A percentile compares a stretch with the other conserved stretches of the same genome.
These are phyloP conservation scores for Dendroctonus valens DNA, from an alignment of 1,140 invertebrate species.

Conservation along the genomic window DNA sequence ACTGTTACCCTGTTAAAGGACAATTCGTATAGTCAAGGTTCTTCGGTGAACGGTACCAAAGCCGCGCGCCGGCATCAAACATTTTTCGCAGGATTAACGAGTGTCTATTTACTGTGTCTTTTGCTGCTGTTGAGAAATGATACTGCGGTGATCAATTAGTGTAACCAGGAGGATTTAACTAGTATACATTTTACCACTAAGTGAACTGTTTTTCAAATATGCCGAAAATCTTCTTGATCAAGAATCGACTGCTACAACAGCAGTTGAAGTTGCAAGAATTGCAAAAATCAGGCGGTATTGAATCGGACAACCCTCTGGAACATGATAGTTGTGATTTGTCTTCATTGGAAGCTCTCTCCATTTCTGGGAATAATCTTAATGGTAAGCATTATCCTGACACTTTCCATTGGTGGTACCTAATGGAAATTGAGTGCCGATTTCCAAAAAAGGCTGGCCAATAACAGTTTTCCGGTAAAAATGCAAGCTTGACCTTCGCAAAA, in stretches of 20 bases:
- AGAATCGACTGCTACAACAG: constrained; percentile 84
- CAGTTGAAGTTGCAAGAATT: constrained; percentile 63
- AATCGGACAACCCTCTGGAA: too few species aligned
- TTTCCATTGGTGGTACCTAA: too few species aligned
- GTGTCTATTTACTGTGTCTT: too few species aligned
- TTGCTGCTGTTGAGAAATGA: too few species aligned
- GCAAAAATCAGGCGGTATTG: too few species aligned
- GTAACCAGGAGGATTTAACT: too few species aligned
- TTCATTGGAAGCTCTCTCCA: too few species aligned
- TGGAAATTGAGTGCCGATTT: too few species aligned
- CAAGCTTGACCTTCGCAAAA: constrained; percentile 14
- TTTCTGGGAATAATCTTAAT: constrained; percentile 27
- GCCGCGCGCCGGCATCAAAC: neutral
- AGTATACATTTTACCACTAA: neutral
- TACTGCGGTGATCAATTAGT: too few species aligned
- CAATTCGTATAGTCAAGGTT: constrained; percentile 24
- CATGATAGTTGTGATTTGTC: too few species aligned
- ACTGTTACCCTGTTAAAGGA: constrained; percentile 22
- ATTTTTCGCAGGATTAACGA: too few species aligned
- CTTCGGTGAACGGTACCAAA: constrained; percentile 22
- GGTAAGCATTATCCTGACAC: constrained; percentile 41
- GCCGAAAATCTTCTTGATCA: constrained; percentile 89
- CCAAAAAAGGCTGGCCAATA: neutral
- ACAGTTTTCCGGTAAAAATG: constrained; percentile 17
- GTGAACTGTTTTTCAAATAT: constrained; percentile 54